A percentile compares a stretch with the other conserved stretches of the same genome.
These are phyloP conservation scores for Aurelia coerulea DNA, from an alignment of 30 jellyfish, hydroid and myxozoan species.

Conservation along the genomic window DNA sequence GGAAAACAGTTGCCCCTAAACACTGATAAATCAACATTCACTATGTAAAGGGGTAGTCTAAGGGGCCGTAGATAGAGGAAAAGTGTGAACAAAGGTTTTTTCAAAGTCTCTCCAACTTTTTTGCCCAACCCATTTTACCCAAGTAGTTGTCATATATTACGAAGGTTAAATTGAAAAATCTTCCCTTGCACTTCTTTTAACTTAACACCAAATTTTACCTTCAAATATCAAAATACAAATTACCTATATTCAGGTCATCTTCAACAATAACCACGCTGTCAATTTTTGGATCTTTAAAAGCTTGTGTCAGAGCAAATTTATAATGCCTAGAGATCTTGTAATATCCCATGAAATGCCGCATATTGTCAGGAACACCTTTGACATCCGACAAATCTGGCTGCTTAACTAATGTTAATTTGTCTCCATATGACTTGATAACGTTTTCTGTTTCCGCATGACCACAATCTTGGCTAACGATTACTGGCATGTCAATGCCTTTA, in stretches of 20 bases:
- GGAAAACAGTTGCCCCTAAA: too few relatives aligned
- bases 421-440: conserved; percentile 91
- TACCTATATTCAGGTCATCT: conserved; percentile 98
- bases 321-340: conserved; percentile 96
- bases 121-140: too few relatives aligned
- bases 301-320: conserved; percentile 86
- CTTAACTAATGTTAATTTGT: conserved; percentile 68
- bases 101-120: too few relatives aligned
- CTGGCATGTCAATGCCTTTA: conserved; percentile 64
- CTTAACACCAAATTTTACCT: too few relatives aligned
- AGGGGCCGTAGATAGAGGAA: too few relatives aligned
- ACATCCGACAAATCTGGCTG: conserved; percentile 95
- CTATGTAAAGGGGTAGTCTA: too few relatives aligned
- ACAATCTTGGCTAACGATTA: conserved; percentile 98
- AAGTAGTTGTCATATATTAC: too few relatives aligned
- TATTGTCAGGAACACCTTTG: conserved; percentile 78
- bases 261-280: conserved; percentile 96
- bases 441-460: conserved; percentile 89
- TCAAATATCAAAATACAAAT: neutral
- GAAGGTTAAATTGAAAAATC: too few relatives aligned
- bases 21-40: too few relatives aligned
- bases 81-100: too few relatives aligned
- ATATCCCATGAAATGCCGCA: conserved; percentile 89
- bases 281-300: conserved; percentile 60
- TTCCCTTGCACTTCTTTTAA: too few relatives aligned